A percentile compares a stretch with the other conserved stretches of the same genome.
phyloP scores from a whole-genome alignment of 2,888 invertebrate species.

The Adela reaumurella region DNA sequence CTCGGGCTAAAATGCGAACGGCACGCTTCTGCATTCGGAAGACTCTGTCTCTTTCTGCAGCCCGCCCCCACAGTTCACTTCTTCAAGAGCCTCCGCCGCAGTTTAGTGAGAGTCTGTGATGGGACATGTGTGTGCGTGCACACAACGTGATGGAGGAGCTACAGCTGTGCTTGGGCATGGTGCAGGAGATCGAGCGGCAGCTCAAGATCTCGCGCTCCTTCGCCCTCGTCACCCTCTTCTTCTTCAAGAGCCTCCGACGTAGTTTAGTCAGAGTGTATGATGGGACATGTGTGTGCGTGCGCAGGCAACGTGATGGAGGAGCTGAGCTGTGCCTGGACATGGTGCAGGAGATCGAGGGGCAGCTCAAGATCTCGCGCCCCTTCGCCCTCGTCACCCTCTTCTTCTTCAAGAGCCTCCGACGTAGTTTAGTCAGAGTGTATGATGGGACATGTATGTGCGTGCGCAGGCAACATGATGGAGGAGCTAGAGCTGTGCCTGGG shows the following conservation, averaged over 20 bases:
- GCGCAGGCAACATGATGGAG: conserved; percentile 66
- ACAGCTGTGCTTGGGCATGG: conserved; percentile 73
- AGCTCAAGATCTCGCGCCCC: conserved; percentile 79
- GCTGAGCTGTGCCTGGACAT: conserved; percentile 72
- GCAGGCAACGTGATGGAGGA: conserved; percentile 71
- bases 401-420: conserved; percentile 61
- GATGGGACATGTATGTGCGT: too few relatives aligned
- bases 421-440: too few relatives aligned
- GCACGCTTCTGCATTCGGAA: too few relatives aligned
- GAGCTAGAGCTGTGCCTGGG: conserved; percentile 76
- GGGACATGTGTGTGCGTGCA: too few relatives aligned
- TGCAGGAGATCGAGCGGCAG: conserved; percentile 79
- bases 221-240: conserved; percentile 80
- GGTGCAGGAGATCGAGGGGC: conserved; percentile 80
- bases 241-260: conserved; percentile 54
- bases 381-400: conserved; percentile 80
- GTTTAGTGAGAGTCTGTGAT: too few relatives aligned
- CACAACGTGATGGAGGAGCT: conserved; percentile 74
- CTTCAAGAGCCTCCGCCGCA: too few relatives aligned
- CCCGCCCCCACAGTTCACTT: too few relatives aligned
- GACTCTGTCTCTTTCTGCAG: too few relatives aligned
- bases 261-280: too few relatives aligned
- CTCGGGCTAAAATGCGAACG: conserved; percentile 64
- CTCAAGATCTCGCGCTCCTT: conserved; percentile 82
- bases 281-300: too few relatives aligned